Percentiles rank a stretch among this genome's conserved stretches.
Conservation (phyloP, 1,140 invertebrate species). For the Phthorimaea operculella region DNA sequence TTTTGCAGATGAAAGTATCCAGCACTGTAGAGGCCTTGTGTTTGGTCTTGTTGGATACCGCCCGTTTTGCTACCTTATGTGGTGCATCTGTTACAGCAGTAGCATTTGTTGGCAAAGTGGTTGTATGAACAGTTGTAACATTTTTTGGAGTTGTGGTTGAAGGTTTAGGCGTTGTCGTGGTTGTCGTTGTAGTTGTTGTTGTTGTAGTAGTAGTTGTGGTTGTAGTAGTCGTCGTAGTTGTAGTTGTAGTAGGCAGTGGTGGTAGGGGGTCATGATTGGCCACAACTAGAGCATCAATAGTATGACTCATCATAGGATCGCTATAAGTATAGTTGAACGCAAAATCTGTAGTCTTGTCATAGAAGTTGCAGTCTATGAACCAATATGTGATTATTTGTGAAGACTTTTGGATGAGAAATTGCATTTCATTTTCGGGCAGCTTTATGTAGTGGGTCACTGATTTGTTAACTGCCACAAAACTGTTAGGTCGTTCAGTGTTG, state of each 20-base stretch:
- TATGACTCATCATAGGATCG: slow-evolving; percentile 69
- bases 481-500: slow-evolving; percentile 64
- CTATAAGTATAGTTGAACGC: slow-evolving; percentile 73
- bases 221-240: slow-evolving; percentile 69
- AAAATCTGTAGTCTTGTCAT: slow-evolving; percentile 72
- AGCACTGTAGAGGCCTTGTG: slow-evolving; percentile 20
- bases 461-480: slow-evolving; percentile 72
- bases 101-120: slow-evolving; percentile 18
- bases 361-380: slow-evolving; percentile 81
- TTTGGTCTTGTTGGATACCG: slow-evolving; percentile 25
- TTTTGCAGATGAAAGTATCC: slow-evolving; percentile 69
- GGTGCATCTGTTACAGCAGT: slow-evolving; percentile 11
- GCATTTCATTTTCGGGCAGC: slow-evolving; percentile 70
- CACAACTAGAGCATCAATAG: slow-evolving; percentile 76
- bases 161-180: slow-evolving; percentile 28
- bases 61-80: slow-evolving; percentile 36
- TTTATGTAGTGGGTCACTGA: slow-evolving; percentile 70
- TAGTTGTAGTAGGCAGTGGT: slow-evolving; percentile 70
- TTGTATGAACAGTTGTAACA: slow-evolving; percentile 16
- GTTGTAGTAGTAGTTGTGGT: slow-evolving; percentile 64
- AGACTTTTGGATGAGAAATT: slow-evolving; percentile 71
- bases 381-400: slow-evolving; percentile 76
- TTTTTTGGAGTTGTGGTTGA: slow-evolving; percentile 28
- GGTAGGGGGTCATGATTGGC: slow-evolving; percentile 74
- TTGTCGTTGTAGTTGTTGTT: slow-evolving; percentile 42